Evolutionary conservation across 2,797 vertebrate species (phyloP).

Genomic region (Rousettus madagascariensis): DNA sequence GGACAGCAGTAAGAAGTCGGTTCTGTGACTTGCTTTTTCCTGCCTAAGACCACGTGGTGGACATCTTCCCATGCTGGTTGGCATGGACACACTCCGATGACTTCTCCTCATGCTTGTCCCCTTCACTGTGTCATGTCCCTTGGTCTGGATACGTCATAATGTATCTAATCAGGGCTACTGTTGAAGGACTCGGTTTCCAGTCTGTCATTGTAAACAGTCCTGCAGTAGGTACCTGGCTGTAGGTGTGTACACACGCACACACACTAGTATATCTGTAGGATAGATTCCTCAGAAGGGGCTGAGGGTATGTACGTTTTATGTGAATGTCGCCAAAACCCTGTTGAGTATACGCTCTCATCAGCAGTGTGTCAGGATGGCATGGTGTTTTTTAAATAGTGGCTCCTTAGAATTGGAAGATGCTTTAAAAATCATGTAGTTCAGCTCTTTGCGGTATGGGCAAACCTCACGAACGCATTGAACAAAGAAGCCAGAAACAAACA

Average conservation of each 20-base stretch:
- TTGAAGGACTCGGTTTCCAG: not conserved
- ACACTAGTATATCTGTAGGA: not conserved
- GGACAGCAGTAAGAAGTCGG: not conserved
- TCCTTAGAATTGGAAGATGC: not conserved
- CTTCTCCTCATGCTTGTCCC: not conserved
- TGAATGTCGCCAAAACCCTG: not conserved
- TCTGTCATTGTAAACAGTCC: not conserved
- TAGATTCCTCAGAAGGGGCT: not conserved
- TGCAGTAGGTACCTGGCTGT: not conserved
- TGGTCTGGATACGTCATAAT: not conserved
- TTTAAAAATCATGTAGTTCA: not conserved
- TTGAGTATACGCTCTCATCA: not conserved
- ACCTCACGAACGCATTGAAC: not conserved
- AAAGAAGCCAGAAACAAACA: not conserved
- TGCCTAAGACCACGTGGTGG: not conserved
- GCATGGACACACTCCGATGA: not conserved
- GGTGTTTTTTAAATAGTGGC: not conserved
- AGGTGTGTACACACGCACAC: not conserved
- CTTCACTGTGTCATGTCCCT: not conserved
- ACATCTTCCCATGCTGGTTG: not conserved
- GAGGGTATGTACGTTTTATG: not conserved
- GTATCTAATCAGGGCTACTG: not conserved
- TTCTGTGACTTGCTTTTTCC: not conserved
- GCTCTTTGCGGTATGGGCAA: not conserved
- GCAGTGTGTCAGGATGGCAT: not conserved